Percentiles rank a stretch among this genome's conserved stretches.
Evolutionary conservation across 1,140 invertebrate genomes (phyloP).

Genomic region (silkworm (Bombyx mori)): DNA sequence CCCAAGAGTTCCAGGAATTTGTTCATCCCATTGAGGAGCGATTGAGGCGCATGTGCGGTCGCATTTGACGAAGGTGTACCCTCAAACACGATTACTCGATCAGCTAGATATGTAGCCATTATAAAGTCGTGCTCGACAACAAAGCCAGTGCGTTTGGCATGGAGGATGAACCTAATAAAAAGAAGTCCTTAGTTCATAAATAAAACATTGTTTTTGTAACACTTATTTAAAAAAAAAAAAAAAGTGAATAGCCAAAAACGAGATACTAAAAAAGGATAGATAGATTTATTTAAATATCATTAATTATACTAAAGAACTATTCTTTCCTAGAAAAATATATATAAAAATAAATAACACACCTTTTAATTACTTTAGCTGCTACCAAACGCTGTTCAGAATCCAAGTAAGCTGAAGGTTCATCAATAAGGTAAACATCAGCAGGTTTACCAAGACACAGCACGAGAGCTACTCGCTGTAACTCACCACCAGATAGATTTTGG

Average conservation of each 20-base stretch:
- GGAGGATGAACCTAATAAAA: conserved; percentile 91
- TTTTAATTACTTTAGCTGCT: conserved; percentile 98
- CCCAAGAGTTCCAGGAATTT: conserved; percentile 96
- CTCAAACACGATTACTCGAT: conserved; percentile 99
- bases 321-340: conserved; percentile 1
- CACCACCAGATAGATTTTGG: conserved; percentile 98
- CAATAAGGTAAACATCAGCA: conserved; percentile 98
- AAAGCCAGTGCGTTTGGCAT: conserved; percentile 99
- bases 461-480: conserved; percentile 97
- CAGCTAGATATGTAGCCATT: conserved; percentile 99
- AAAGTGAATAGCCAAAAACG: background rate
- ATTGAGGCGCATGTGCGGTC: conserved; percentile 93
- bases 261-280: background rate
- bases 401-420: conserved; percentile 99
- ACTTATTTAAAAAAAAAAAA: background rate
- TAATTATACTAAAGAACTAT: background rate
- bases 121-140: conserved; percentile 99
- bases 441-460: conserved; percentile 98
- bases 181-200: background rate
- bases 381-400: conserved; percentile 99
- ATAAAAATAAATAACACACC: conserved; percentile 71
- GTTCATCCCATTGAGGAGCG: conserved; percentile 98
- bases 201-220: background rate
- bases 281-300: background rate
- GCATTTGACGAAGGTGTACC: conserved; percentile 92